These are phyloP conservation scores for Calidris pugnax DNA, from an alignment of 2,113 vertebrate species.

Conservation along the genomic window DNA sequence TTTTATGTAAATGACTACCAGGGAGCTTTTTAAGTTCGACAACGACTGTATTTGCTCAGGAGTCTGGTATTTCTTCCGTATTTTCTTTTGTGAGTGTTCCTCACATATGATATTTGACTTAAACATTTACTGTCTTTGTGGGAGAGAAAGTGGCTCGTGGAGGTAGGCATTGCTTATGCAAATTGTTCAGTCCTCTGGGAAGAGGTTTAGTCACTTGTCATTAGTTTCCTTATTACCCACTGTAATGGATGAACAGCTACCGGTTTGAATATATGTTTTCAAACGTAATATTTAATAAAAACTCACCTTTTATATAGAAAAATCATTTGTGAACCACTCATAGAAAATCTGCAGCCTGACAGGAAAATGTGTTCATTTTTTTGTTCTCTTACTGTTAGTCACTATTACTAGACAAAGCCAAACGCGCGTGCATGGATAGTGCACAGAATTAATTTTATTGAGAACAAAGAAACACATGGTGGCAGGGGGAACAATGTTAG, in stretches of 20 bases:
- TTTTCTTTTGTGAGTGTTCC: neutral
- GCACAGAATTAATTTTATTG: neutral
- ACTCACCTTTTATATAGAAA: neutral
- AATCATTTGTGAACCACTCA: neutral
- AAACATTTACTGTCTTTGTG: neutral
- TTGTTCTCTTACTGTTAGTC: slow-evolving; percentile 13
- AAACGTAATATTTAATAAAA: slow-evolving; percentile 7
- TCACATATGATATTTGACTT: neutral
- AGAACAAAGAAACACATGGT: slow-evolving; percentile 70
- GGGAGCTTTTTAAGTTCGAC: neutral
- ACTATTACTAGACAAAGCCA: slow-evolving; percentile 1
- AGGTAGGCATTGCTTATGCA: neutral
- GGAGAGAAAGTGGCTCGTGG: neutral
- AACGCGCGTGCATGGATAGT: neutral
- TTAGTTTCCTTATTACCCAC: neutral
- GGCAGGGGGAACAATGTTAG: neutral
- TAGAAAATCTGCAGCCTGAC: neutral
- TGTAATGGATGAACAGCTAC: neutral
- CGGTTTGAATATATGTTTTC: neutral
- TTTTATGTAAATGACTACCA: neutral
- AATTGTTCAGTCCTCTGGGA: neutral
- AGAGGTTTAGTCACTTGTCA: neutral
- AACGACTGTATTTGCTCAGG: neutral
- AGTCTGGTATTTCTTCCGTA: neutral
- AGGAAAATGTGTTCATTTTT: neutral